These are phyloP conservation scores for Misgurnus mizolepis DNA, from an alignment of 2,113 vertebrate species.

Conservation along the genomic window DNA sequence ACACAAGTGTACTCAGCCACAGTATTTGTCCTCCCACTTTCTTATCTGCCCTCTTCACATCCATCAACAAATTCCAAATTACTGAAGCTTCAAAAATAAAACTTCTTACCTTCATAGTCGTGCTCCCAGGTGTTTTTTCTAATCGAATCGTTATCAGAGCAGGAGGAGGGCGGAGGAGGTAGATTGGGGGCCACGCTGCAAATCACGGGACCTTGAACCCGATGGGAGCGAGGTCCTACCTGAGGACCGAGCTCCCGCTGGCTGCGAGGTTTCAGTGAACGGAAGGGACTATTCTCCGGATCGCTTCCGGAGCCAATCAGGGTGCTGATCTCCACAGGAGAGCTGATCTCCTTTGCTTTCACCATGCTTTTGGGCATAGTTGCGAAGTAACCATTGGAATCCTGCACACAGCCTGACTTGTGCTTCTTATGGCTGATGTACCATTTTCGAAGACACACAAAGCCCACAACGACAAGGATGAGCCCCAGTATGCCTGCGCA, in stretches of 20 bases:
- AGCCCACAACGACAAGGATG: slow-evolving; percentile 64
- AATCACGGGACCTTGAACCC: slow-evolving; percentile 80
- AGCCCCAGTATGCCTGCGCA: slow-evolving; percentile 66
- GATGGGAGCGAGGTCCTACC: slow-evolving; percentile 60
- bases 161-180: slow-evolving; percentile 77
- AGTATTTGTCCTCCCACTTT: not conserved
- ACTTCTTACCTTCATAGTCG: slow-evolving; percentile 85
- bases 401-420: slow-evolving; percentile 83
- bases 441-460: slow-evolving; percentile 73
- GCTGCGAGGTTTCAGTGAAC: slow-evolving; percentile 69
- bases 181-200: slow-evolving; percentile 96
- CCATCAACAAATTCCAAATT: slow-evolving; percentile 15
- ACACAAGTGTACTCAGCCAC: not conserved
- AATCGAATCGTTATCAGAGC: slow-evolving; percentile 84
- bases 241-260: slow-evolving; percentile 71
- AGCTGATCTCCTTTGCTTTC: slow-evolving; percentile 69
- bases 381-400: slow-evolving; percentile 87
- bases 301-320: slow-evolving; percentile 69
- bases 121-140: slow-evolving; percentile 89
- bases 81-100: not conserved
- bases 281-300: slow-evolving; percentile 74
- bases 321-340: slow-evolving; percentile 82
- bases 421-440: slow-evolving; percentile 79
- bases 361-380: slow-evolving; percentile 79
- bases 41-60: not conserved